Evolutionary conservation across 2,113 vertebrate species (phyloP).

Genomic region (Piaya cayana): DNA sequence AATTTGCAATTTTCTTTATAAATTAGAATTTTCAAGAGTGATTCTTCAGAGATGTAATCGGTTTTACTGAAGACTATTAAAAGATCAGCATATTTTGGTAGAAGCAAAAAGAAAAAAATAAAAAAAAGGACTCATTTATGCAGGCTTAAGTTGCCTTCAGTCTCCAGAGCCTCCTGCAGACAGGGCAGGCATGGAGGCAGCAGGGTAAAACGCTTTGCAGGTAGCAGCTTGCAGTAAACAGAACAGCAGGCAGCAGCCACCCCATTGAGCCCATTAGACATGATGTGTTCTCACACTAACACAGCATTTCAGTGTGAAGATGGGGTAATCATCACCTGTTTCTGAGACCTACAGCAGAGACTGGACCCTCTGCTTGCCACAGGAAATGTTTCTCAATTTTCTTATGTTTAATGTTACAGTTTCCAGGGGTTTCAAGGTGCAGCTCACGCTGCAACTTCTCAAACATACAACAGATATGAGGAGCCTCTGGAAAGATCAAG

Average conservation of each 20-base stretch:
- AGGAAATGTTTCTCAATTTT: not conserved
- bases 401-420: not conserved
- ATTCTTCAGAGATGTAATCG: not conserved
- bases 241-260: not conserved
- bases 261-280: not conserved
- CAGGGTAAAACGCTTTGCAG: not conserved
- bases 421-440: not conserved
- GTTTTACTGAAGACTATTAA: not conserved
- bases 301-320: not conserved
- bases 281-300: not conserved
- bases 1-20: not conserved
- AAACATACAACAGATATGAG: not conserved
- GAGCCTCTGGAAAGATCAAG: not conserved
- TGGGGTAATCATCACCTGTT: not conserved
- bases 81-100: not conserved
- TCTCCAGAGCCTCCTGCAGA: not conserved
- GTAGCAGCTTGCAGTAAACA: too few species aligned
- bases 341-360: not conserved
- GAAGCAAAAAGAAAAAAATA: not conserved
- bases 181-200: not conserved
- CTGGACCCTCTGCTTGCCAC: not conserved
- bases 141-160: not conserved
- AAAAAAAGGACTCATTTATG: not conserved
- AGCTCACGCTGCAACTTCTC: not conserved
- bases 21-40: not conserved